Evolutionary conservation across 2,113 vertebrate genomes (phyloP), one percentile per base, ranked within the genome.

Genomic region (Eptatretus burgeri): DNA sequence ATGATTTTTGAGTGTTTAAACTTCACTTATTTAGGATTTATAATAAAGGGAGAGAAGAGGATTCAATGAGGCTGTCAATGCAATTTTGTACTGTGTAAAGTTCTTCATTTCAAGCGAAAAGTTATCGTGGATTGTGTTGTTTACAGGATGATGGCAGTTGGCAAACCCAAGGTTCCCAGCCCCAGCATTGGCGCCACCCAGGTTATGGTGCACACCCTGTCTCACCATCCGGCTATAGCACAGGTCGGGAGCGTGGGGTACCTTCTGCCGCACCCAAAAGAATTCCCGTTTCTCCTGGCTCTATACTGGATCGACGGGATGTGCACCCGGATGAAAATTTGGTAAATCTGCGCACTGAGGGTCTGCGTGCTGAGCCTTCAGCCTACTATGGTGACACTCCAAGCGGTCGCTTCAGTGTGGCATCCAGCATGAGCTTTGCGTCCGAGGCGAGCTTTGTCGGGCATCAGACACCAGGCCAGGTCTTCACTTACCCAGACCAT

Each of bases 301-400:
- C 91, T 75, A 98, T 98, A 76, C 76, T 98, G 74, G 91, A 98
- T 67, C 81, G 91, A 13, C 81, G 91, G 1, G 91, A 98, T 1
- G 91, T 98, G 66, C 94, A 95, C 18, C 91, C 91, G 0, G 91
- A 98, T 1, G 91, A 95, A 66, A 84, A 84, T 69, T 75, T 88
- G 82, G 75, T 91, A 49, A 75, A 95, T 71, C 75, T 98, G 76
- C 94, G 93, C 72, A 93, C 80, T 4, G 91, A 98, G 64, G 78
- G 79, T 2, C 73, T 98, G 5, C 94, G 94, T 1, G 83, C 87
- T 0, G 91, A 95, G 53, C 56, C 56, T 20, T n/a, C 20, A 20
- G 56, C n/a, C 56, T 60, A 60, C 56, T 60, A 60, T 20, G 12
- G n/a, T n/a, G 56, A 60, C 9, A 20, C 56, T 20, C n/a, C n/a